Base-by-base conservation (phyloP, 92 coral and sea anemone genomes). In the Scolanthus callimorphus region DNA sequence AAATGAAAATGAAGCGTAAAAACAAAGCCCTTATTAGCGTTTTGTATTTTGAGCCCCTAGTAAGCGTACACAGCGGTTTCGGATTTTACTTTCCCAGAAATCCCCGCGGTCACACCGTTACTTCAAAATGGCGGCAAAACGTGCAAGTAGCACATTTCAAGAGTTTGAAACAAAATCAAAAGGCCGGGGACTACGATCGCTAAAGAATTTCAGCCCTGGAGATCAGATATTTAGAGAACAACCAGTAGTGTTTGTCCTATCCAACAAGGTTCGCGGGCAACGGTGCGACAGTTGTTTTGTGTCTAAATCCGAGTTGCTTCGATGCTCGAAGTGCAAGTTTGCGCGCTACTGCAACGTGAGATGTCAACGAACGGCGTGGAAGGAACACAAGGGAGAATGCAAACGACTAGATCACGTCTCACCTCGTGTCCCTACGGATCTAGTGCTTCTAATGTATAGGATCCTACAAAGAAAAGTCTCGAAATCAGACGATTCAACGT, bases 281-380 rank as follows among this genome's bases (percentile, higher is more conserved):
- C 64, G 76, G 30, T 94, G 99, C 60, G 92, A 88, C 63, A 49
- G 58, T 25, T 94, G 99, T 57, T 53, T 49, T 27, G 55, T 68
- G 10, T 68, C 52, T n/a, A 4, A 4, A 9, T 11, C 12, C 52
- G 58, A 62, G 15, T 76, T 81, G 10, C 89, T 67, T 48, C 77
- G 96, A 15, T 94, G 99, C 51, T 88, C 99, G 1, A 62, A 55
- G 25, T 94, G 99, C 59, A 89, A 85, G 57, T 84, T 77, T 59
- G 79, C 82, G 2, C 83, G 91, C 27, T 94, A 94, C 49, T 94
- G 99, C 62, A 76, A 85, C 8, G 62, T 65, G 30, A 62, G 50
- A 12, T 94, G 99, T 25, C 99, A 94, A 47, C 80, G 45, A 49
- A 74, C 64, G 38, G 99, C 94, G 1, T 94, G 99, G 99, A 80